Base-by-base conservation (phyloP, 2,113 vertebrate genomes). In the Brachionichthys hirsutus region DNA sequence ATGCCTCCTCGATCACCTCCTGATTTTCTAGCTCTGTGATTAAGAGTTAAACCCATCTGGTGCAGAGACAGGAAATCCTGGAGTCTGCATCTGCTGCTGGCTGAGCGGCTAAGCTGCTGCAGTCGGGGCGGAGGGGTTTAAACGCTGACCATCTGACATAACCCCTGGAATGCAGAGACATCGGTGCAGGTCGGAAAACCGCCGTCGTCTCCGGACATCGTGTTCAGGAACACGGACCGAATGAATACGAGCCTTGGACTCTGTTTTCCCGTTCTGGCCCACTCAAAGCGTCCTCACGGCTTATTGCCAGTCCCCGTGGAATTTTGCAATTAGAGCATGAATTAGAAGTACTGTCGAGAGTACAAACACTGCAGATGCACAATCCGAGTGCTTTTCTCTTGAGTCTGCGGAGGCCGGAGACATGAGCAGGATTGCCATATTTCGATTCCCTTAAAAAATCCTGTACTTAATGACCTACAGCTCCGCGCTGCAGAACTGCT, bases 31-130 rank as follows among this genome's bases (percentile, higher is more conserved):
- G 73, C 86, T 67, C 81, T 78, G 81, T 88, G 89, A 91, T 89
- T 89, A 90, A 90, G 83, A 88, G 74, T 82, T 79, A 70, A 71
- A 80, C 82, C 88, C 90, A 90, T 91, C 90, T 91, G 90, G 80
- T 88, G 77, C 70, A 77, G 79, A 89, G 83, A 86, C 82, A 89
- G 85, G 88, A 89, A 90, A 90, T 90, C 87, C 87, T 84, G 81
- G 81, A 87, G 81, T 86, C 84, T 85, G 85, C 88, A 87, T 89
- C 89, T 88, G 87, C 85, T 84, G 78, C 77, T 63, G 76, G 73
- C 82, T 83, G 84, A 84, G 86, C 76, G 76, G 70, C 85, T 87
- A 88, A 89, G 84, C 88, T 82, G 73, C 81, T 75, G 80, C 79
- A 81, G 77, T 80, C 67, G 11, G 60, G 64, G 18, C n/a, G n/a